A percentile compares a stretch with the other conserved stretches of the same genome.
These are phyloP conservation scores for Neosilurus mollespiculum DNA, from an alignment of 2,797 vertebrate species.

Conservation along the genomic window DNA sequence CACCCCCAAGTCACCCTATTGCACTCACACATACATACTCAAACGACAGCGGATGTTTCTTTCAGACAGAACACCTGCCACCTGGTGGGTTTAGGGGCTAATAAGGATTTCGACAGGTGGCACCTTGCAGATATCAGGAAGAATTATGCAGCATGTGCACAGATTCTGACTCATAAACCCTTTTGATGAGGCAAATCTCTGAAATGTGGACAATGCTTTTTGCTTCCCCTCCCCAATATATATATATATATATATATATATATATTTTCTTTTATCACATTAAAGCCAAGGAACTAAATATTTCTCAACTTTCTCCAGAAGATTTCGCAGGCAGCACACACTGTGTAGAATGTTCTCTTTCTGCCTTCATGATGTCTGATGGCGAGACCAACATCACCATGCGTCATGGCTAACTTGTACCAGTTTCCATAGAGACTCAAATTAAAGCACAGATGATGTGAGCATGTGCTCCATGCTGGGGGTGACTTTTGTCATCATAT, in stretches of 20 bases:
- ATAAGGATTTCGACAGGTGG: constrained; percentile 55
- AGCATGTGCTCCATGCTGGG: constrained; percentile 42
- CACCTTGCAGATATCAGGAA: constrained; percentile 51
- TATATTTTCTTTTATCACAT: neutral
- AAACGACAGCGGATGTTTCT: constrained; percentile 40
- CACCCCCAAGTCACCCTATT: constrained; percentile 20
- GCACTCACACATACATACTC: constrained; percentile 23
- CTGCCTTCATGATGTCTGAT: constrained; percentile 41
- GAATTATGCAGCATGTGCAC: constrained; percentile 46
- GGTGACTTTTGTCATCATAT: constrained; percentile 58
- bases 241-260: neutral
- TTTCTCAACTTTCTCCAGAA: neutral
- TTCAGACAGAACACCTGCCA: constrained; percentile 49
- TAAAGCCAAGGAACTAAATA: neutral
- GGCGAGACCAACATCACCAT: constrained; percentile 61
- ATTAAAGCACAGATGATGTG: constrained; percentile 63
- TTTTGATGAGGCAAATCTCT: constrained; percentile 49
- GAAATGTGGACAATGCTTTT: constrained; percentile 27
- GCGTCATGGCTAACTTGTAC: constrained; percentile 63
- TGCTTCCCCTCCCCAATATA: neutral
- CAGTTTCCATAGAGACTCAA: constrained; percentile 72
- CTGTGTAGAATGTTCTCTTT: constrained; percentile 13
- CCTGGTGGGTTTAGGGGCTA: constrained; percentile 51
- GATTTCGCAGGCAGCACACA: constrained; percentile 17
- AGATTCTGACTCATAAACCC: constrained; percentile 41